These are phyloP conservation scores for Alligator sinensis DNA, from an alignment of 2,113 vertebrate genomes.

Conservation along the genomic window DNA sequence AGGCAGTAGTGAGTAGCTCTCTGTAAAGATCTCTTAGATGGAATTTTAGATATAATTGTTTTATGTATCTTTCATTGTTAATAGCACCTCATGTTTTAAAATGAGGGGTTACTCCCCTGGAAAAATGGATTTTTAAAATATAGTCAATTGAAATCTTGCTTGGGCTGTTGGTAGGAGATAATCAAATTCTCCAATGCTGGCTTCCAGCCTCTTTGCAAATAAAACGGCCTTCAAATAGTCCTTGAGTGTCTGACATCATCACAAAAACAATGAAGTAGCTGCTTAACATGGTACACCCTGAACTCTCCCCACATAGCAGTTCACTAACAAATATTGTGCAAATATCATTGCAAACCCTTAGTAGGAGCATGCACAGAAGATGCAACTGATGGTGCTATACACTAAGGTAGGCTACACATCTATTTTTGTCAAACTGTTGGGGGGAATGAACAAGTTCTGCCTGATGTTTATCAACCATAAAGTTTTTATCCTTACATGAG, in stretches of 20 bases:
- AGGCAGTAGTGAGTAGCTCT: neutral
- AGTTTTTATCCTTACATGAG: neutral
- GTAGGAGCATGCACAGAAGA: neutral
- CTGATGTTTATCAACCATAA: neutral
- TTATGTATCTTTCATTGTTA: neutral
- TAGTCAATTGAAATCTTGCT: neutral
- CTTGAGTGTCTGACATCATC: neutral
- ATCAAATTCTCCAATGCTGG: neutral
- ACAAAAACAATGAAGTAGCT: neutral
- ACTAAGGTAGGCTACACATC: neutral
- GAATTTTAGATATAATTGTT: neutral
- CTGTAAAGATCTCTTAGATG: neutral
- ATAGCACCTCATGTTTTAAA: neutral
- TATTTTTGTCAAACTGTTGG: neutral
- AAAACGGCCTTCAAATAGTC: neutral
- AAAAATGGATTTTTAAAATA: neutral
- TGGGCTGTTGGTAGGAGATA: neutral
- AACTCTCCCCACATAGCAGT: neutral
- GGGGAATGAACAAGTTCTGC: neutral
- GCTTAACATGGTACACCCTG: neutral
- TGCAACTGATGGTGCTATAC: neutral
- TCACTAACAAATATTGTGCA: neutral
- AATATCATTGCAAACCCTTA: neutral
- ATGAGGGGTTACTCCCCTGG: neutral
- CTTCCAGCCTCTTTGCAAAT: neutral